Evolutionary conservation across 1,140 invertebrate genomes (phyloP), one percentile per base, ranked within the genome.

Genomic region (Cydia splendana): DNA sequence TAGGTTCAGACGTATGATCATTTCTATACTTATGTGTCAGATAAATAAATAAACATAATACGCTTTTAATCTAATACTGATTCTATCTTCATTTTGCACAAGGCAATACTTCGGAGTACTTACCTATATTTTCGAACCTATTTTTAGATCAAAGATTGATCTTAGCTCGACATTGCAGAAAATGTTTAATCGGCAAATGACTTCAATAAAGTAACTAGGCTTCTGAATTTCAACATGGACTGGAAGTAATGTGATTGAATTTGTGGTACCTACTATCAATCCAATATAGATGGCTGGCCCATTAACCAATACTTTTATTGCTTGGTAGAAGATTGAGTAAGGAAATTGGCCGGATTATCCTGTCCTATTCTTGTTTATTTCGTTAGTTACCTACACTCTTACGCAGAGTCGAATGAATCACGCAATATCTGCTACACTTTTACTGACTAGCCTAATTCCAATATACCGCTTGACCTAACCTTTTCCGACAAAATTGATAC

Each of bases 231-330:
- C 7, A 62, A 62, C 57, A 62, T 62, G 57, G 57, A 62, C n/a
- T 62, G 57, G 57, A 45, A 45, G 30, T 71, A 71, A 71, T 71
- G 30, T 71, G 67, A 71, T 71, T 71, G 67, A 42, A 71, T 71
- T 42, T 38, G 28, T 38, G 67, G 67, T 71, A 18, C 67, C 12
- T 71, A 71, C 67, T 45, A 71, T 69, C 65, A 69, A 69, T 71
- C 67, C 30, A 10, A 71, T 71, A 71, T 38, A 45, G 67, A 45
- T 2, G 67, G 67, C 67, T 71, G 30, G 15, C 18, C 67, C 67
- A 71, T 71, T 71, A 71, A 71, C 30, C 67, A 71, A 71, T 71
- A 71, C 67, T 71, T 71, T 71, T 71, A 71, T 71, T 71, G 30
- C 67, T 42, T 18, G 67, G 67, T 71, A 71, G 67, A 7, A 71